Percentiles rank a stretch among this genome's conserved stretches.
Evolutionary conservation across 2,113 vertebrate genomes (phyloP).

Genomic region (Petaurus breviceps): DNA sequence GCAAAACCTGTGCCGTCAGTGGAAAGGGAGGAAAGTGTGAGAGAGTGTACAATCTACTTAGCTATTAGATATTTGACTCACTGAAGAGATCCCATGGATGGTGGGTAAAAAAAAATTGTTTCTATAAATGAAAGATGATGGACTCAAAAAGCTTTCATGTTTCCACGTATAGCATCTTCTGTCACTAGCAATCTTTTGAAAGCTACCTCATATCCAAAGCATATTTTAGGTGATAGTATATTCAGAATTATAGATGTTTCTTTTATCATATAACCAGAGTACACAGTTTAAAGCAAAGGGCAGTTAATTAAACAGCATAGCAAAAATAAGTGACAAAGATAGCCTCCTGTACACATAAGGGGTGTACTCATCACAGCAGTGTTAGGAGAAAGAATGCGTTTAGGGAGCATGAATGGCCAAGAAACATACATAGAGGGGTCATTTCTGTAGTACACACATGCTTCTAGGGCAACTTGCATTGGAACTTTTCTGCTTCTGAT

Average conservation of each 20-base stretch:
- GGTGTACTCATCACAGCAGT: not conserved
- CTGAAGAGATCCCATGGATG: not conserved
- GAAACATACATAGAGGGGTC: not conserved
- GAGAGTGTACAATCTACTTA: not conserved
- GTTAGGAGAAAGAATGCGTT: not conserved
- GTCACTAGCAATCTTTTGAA: not conserved
- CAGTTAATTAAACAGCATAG: not conserved
- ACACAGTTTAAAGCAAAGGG: not conserved
- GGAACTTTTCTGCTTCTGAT: not conserved
- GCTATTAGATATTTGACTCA: not conserved
- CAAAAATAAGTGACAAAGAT: not conserved
- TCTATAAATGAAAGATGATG: not conserved
- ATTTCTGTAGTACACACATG: not conserved
- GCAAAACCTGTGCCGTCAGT: not conserved
- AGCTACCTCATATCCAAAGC: not conserved
- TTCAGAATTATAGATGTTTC: not conserved
- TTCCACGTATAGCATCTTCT: not conserved
- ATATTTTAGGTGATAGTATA: not conserved
- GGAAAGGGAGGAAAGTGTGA: not conserved
- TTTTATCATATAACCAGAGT: not conserved
- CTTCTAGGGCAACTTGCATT: not conserved
- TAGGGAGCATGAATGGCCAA: not conserved
- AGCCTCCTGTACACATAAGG: not conserved
- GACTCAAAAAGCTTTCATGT: not conserved
- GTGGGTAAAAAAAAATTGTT: not conserved